These are phyloP conservation scores for Phortica okadai DNA, from an alignment of 2,888 invertebrate genomes.

Conservation along the genomic window DNA sequence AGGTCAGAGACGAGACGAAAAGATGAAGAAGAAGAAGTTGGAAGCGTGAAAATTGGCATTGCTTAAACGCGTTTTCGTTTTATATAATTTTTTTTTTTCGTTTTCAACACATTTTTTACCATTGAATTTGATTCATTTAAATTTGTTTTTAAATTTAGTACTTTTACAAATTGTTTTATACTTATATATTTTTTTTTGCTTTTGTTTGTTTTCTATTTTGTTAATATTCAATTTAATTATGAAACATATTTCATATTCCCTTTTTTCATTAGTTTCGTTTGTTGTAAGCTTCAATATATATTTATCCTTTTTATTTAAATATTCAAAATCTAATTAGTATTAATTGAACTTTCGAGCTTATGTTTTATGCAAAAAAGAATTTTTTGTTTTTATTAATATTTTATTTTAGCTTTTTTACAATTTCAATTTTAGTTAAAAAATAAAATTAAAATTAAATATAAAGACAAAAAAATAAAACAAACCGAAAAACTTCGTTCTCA, in stretches of 20 bases:
- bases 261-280: constrained; percentile 19
- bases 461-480: constrained; percentile 4
- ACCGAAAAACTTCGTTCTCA: not conserved
- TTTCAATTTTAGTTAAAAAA: constrained; percentile 30
- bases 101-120: constrained; percentile 32
- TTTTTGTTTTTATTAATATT: constrained; percentile 41
- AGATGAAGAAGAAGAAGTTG: not conserved
- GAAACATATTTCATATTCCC: constrained; percentile 37
- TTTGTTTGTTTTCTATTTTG: constrained; percentile 37
- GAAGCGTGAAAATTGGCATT: constrained; percentile 5
- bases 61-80: constrained; percentile 20
- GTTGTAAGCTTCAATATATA: constrained; percentile 43
- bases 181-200: constrained; percentile 42
- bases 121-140: constrained; percentile 67
- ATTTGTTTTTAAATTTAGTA: constrained; percentile 57
- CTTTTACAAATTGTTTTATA: constrained; percentile 31
- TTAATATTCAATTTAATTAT: constrained; percentile 46
- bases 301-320: constrained; percentile 51
- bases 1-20: not conserved
- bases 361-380: constrained; percentile 39
- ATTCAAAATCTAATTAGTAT: constrained; percentile 69
- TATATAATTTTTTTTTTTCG: constrained; percentile 10
- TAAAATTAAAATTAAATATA: constrained; percentile 10
- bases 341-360: constrained; percentile 72
- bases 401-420: constrained; percentile 13